A percentile compares a stretch with the other conserved stretches of the same genome.
Evolutionary conservation across 2,797 vertebrate genomes (phyloP).

Genomic region (Picus viridis): DNA sequence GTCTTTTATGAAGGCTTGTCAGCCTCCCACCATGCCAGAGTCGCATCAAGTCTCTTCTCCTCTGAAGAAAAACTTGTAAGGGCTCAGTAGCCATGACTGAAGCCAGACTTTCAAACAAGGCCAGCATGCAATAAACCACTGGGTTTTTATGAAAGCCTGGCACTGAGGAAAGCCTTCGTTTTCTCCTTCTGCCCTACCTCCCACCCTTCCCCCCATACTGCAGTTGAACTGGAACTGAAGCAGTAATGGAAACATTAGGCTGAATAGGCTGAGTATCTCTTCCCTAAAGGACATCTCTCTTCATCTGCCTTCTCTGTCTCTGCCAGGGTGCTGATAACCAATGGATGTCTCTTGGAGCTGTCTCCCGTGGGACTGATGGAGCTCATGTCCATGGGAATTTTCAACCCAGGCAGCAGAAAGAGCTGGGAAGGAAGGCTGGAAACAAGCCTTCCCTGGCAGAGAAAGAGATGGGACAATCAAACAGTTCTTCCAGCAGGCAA

Average conservation of each 20-base stretch:
- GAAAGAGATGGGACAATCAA: not conserved
- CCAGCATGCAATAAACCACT: not conserved
- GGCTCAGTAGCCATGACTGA: slow-evolving; percentile 24
- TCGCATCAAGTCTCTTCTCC: not conserved
- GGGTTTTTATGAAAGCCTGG: slow-evolving; percentile 11
- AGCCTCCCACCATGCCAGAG: not conserved
- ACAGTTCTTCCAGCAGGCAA: not conserved
- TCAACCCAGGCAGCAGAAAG: not conserved
- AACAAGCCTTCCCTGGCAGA: not conserved
- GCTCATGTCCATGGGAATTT: not conserved
- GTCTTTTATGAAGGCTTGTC: slow-evolving; percentile 12
- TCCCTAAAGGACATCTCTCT: not conserved
- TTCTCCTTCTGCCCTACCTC: not conserved
- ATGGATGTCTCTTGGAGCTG: rapidly evolving
- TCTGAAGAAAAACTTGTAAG: slow-evolving; percentile 12
- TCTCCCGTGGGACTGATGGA: not conserved
- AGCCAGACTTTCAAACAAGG: slow-evolving; percentile 5
- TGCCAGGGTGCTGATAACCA: not conserved
- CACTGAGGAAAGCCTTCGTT: slow-evolving; percentile 11
- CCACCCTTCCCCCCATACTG: too few relatives aligned
- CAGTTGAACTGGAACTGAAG: not conserved
- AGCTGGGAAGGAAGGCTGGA: not conserved
- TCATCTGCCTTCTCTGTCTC: not conserved
- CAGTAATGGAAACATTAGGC: not conserved
- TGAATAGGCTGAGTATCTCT: not conserved